Conservation (phyloP, 1,140 invertebrate genomes). For the Acromyrmex heyeri region DNA sequence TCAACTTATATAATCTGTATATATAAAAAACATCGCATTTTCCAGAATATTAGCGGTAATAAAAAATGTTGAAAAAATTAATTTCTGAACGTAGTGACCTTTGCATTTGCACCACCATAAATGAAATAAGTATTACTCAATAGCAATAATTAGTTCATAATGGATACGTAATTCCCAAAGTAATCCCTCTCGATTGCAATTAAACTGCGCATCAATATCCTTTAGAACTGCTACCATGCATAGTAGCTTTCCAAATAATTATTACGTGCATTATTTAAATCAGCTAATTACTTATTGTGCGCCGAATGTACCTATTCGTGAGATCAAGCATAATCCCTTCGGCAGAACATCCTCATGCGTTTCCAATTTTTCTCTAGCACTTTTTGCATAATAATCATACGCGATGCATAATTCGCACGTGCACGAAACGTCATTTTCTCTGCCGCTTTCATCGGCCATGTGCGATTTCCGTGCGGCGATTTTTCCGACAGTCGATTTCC, state of each 20-base stretch:
- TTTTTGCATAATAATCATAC: constrained; percentile 19
- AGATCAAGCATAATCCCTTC: background rate
- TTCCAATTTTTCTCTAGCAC: background rate
- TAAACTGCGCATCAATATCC: constrained; percentile 58
- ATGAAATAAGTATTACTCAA: background rate
- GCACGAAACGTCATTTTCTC: constrained; percentile 65
- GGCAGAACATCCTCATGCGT: constrained; percentile 32
- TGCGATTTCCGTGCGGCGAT: constrained; percentile 51
- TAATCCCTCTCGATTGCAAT: constrained; percentile 49
- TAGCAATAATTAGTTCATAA: constrained; percentile 58
- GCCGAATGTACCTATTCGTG: constrained; percentile 10
- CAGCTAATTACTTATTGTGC: constrained; percentile 59
- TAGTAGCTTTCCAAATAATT: constrained; percentile 74
- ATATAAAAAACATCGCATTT: background rate
- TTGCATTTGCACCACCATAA: background rate
- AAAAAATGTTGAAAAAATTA: background rate
- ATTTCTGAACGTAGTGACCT: background rate
- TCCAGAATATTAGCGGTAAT: background rate
- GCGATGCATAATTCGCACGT: constrained; percentile 60
- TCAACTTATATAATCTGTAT: background rate
- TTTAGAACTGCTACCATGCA: constrained; percentile 20
- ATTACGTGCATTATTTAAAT: constrained; percentile 70
- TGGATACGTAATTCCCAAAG: constrained; percentile 39
- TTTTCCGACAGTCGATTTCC: constrained; percentile 56
- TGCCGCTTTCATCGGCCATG: constrained; percentile 37